phyloP scores from a whole-genome alignment of 2,113 vertebrate genomes.

The Gambusia holbrooki region DNA sequence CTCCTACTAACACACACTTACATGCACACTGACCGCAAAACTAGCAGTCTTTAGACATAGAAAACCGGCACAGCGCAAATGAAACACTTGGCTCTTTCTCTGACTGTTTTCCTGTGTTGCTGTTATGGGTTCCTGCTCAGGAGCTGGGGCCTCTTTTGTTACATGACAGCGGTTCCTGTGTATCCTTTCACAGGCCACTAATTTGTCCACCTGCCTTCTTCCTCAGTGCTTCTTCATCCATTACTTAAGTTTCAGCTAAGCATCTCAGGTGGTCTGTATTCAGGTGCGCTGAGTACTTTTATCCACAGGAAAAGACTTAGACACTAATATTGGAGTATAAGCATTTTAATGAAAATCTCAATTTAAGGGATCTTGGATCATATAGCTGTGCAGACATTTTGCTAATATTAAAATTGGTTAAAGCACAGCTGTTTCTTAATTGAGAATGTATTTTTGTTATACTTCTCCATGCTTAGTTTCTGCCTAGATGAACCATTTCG shows the following conservation, averaged over 20 bases:
- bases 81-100: conserved; percentile 56
- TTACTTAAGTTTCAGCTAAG: conserved; percentile 30
- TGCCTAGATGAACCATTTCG: background rate
- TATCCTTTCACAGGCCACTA: conserved; percentile 53
- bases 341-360: background rate
- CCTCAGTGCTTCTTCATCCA: conserved; percentile 19
- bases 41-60: conserved; percentile 59
- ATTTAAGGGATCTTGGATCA: background rate
- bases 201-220: conserved; percentile 51
- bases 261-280: conserved; percentile 39
- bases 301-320: conserved; percentile 1
- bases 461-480: background rate
- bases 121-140: conserved; percentile 78
- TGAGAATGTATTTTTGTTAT: background rate
- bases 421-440: background rate
- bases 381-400: background rate
- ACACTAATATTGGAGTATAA: background rate
- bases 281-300: conserved; percentile 38
- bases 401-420: background rate
- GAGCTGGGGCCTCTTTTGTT: conserved; percentile 66
- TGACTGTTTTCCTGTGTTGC: conserved; percentile 72
- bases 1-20: conserved; percentile 14
- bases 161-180: conserved; percentile 71
- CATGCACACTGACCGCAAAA: conserved; percentile 40
- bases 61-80: conserved; percentile 50